Base-by-base conservation (phyloP, 92 coral and sea anemone species). In the Blastomussa wellsi region DNA sequence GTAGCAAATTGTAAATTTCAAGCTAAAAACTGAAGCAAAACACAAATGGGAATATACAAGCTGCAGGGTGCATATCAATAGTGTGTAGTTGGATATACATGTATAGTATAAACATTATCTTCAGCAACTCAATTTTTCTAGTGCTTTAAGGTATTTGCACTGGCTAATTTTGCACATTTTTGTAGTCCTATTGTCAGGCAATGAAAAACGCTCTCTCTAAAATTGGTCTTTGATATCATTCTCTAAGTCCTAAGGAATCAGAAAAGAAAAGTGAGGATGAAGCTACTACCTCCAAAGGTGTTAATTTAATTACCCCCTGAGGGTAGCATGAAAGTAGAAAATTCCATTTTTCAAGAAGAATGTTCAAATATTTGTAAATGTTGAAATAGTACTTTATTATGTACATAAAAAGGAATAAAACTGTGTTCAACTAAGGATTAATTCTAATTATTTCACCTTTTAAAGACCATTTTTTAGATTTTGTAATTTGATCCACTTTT, bases 301-400 rank as follows among this genome's bases (percentile, higher is more conserved):
- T 74, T 74, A 74, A 48, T 49, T 75, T 75, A 75, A 48, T 48
- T 75, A 75, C 62, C 64, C 79, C 79, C 74, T 70, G 74, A 24
- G 73, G 74, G 74, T 33, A 24, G 47, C 74, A 33, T 70, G 42
- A 36, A 68, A 33, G 36, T 14, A 33, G 12, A 70, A 70, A 70
- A 15, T 33, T 36, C 26, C 24, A 48, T 11, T n/a, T 74, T 74
- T 75, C 39, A 75, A 22, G 26, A 44, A n/a, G n/a, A 74, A 12
- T 26, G 4, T 22, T 7, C 11, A 12, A 44, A 29, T 74, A 8
- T 74, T 24, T 74, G 59, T 35, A 13, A 44, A 74, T 7, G 6
- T 20, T 11, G 51, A 75, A 48, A 75, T 75, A 33, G 26, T 48
- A 75, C 64, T 11, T n/a, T 5, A 48, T 17, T 14, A 47, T 26